Percentiles rank a stretch among this genome's conserved stretches.
These are phyloP conservation scores for Calliphora vicina DNA, from an alignment of 1,140 invertebrate species.

Conservation along the genomic window DNA sequence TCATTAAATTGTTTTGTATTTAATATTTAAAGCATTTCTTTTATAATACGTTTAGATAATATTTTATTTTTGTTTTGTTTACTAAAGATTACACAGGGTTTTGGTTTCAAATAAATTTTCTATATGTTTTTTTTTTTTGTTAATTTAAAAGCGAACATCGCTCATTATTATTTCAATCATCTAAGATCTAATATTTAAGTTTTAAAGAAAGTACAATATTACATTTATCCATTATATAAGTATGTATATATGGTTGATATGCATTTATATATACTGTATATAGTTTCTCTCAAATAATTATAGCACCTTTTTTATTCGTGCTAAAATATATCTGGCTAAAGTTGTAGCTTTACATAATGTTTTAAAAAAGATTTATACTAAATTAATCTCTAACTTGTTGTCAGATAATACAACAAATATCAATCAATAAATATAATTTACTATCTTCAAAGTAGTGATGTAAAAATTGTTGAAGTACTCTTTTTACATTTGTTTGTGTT, in stretches of 20 bases:
- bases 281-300: too few species aligned
- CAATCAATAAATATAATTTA: too few species aligned
- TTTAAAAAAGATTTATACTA: too few species aligned
- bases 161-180: conserved; percentile 52
- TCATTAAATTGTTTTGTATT: not conserved
- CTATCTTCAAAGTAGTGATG: too few species aligned
- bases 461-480: too few species aligned
- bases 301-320: too few species aligned
- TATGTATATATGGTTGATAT: conserved; percentile 21
- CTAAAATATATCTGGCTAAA: too few species aligned
- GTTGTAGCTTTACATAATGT: too few species aligned
- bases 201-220: conserved; percentile 39
- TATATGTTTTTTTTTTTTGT: conserved; percentile 44
- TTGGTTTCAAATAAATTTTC: not conserved
- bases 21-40: conserved; percentile 18
- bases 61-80: conserved; percentile 35
- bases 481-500: too few species aligned
- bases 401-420: too few species aligned
- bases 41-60: not conserved
- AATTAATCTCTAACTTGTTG: too few species aligned
- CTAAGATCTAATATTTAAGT: conserved; percentile 42
- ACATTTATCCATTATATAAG: conserved; percentile 25
- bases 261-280: conserved; percentile 18
- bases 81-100: conserved; percentile 28
- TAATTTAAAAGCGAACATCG: conserved; percentile 62